A percentile compares a stretch with the other conserved stretches of the same genome.
phyloP scores from a whole-genome alignment of 2,797 vertebrate genomes.

The Rhinatrema bivittatum region DNA sequence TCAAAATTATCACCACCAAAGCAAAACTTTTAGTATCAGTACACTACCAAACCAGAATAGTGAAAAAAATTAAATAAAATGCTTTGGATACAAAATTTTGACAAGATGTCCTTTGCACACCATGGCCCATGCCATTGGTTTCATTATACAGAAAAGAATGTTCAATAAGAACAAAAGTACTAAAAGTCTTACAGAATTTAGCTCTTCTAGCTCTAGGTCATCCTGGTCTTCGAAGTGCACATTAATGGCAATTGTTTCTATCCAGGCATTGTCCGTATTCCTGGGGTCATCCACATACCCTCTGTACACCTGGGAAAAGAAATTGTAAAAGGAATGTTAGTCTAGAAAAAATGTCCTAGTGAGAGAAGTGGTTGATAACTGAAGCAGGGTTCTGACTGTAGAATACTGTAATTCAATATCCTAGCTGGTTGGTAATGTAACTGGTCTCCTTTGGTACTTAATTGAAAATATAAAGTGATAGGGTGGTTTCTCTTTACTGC shows the following conservation, averaged over 20 bases:
- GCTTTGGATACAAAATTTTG: no score
- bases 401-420: neutral
- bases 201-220: constrained; percentile 45
- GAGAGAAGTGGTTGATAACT: accelerated
- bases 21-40: no score
- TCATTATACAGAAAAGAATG: no score
- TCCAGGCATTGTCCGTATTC: constrained; percentile 91
- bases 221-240: constrained; percentile 66
- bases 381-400: neutral
- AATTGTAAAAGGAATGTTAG: accelerated
- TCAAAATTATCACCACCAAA: no score
- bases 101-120: no score
- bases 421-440: neutral
- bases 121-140: no score
- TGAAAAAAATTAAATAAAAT: no score
- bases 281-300: constrained; percentile 82
- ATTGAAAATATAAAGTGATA: no score
- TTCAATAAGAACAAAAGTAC: no score
- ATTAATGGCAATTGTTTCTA: constrained; percentile 71
- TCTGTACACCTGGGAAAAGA: constrained; percentile 68
- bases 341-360: neutral
- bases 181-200: constrained; percentile 59
- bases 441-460: neutral
- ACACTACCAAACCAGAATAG: no score
- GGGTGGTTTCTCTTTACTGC: no score